These are phyloP conservation scores for Heliconius charithonia DNA, from an alignment of 2,888 invertebrate genomes.

Conservation along the genomic window DNA sequence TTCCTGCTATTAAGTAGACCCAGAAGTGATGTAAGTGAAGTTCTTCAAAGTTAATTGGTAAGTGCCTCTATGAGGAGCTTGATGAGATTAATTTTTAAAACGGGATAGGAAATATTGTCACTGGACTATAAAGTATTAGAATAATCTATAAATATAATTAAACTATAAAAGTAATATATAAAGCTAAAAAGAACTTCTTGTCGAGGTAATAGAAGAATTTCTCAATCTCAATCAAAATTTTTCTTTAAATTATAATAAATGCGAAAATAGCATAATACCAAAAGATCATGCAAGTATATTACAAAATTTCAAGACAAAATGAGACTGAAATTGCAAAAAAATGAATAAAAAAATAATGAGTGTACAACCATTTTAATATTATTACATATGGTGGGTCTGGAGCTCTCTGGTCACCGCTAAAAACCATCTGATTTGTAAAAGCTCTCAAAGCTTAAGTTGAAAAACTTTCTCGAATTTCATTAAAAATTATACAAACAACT, in stretches of 20 bases:
- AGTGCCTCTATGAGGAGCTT: slow-evolving; percentile 27
- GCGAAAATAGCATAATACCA: background rate
- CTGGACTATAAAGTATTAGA: background rate
- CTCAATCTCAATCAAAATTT: too few species aligned
- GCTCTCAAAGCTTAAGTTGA: slow-evolving; percentile 13
- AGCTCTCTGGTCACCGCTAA: slow-evolving; percentile 20
- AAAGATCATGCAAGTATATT: background rate
- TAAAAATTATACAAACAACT: slow-evolving; percentile 20
- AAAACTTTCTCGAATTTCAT: slow-evolving; percentile 12
- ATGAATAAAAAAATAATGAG: slow-evolving; percentile 6
- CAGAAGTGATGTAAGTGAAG: slow-evolving; percentile 49
- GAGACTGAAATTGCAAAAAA: background rate
- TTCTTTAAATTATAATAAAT: too few species aligned
- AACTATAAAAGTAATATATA: background rate
- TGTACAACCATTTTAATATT: slow-evolving; percentile 30
- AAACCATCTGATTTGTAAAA: slow-evolving; percentile 16
- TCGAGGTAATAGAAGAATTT: background rate
- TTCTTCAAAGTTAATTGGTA: slow-evolving; percentile 48
- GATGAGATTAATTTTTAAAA: slow-evolving; percentile 31
- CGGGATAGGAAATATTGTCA: background rate
- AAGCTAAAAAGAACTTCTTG: background rate
- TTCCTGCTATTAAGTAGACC: slow-evolving; percentile 49
- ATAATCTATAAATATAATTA: background rate
- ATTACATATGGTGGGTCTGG: slow-evolving; percentile 26
- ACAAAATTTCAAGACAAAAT: background rate